phyloP scores from a whole-genome alignment of 2,113 vertebrate species.

The Bos indicus region DNA sequence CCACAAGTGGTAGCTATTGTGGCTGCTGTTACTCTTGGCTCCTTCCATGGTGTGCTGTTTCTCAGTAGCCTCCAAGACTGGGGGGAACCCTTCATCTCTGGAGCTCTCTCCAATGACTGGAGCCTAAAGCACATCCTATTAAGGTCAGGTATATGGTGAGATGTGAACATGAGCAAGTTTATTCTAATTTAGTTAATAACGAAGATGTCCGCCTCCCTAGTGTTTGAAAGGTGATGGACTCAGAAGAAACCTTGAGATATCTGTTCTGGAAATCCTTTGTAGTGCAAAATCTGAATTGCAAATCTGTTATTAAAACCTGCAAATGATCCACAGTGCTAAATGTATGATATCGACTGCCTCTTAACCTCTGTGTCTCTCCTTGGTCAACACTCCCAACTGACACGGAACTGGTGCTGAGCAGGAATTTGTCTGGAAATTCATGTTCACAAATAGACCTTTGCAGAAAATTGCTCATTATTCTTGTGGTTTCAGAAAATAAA shows the following conservation, averaged over 20 bases:
- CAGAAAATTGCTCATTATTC: conserved; percentile 2
- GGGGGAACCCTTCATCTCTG: background rate
- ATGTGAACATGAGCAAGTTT: background rate
- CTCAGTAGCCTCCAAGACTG: background rate
- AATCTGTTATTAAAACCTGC: conserved; percentile 5
- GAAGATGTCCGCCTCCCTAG: background rate
- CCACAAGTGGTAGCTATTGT: fast-evolving
- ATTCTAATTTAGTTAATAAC: background rate
- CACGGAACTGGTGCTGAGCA: background rate
- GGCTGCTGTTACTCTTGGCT: background rate
- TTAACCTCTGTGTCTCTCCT: background rate
- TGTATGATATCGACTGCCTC: background rate
- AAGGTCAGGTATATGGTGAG: background rate
- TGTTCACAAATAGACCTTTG: background rate
- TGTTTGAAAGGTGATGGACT: background rate
- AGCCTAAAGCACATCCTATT: background rate
- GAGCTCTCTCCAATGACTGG: background rate
- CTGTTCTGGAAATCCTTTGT: background rate
- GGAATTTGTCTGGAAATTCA: background rate
- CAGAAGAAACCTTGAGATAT: conserved; percentile 7
- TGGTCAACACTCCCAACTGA: background rate
- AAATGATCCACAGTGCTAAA: background rate
- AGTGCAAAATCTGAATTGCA: background rate
- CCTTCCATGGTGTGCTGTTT: background rate
- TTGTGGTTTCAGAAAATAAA: background rate